phyloP scores from a whole-genome alignment of 2,888 invertebrate genomes.

The Dexiosoma caninum region DNA sequence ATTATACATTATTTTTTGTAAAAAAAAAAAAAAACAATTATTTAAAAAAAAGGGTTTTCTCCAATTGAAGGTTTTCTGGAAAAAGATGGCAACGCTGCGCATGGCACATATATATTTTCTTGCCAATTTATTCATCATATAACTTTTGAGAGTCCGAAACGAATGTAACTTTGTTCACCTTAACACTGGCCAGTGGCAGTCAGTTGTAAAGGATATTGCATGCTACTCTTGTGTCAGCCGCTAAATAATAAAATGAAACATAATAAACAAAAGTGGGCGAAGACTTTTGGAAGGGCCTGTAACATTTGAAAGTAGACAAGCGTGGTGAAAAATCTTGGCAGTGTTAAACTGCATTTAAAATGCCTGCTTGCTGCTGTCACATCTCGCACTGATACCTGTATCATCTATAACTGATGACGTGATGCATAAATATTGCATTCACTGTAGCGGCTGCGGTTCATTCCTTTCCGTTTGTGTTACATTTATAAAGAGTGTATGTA shows the following conservation, averaged over 20 bases:
- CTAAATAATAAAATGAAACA: slow-evolving; percentile 14
- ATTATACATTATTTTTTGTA: too few species aligned
- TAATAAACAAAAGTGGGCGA: slow-evolving; percentile 17
- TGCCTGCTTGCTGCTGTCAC: slow-evolving; percentile 60
- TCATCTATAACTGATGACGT: slow-evolving; percentile 55
- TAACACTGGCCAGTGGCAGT: neutral
- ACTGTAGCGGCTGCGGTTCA: slow-evolving; percentile 6
- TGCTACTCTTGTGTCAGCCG: slow-evolving; percentile 49
- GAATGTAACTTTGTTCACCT: neutral
- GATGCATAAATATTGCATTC: slow-evolving; percentile 32
- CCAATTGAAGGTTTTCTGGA: too few species aligned
- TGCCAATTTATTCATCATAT: slow-evolving; percentile 64
- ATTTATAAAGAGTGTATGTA: too few species aligned
- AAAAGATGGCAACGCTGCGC: slow-evolving; percentile 23
- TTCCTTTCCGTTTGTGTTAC: neutral
- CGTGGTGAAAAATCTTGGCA: slow-evolving; percentile 45
- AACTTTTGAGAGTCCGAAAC: slow-evolving; percentile 47
- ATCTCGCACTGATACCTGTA: slow-evolving; percentile 61
- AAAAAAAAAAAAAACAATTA: too few species aligned
- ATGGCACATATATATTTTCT: slow-evolving; percentile 59
- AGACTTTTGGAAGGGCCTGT: neutral
- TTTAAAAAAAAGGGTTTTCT: too few species aligned
- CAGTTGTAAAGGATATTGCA: slow-evolving; percentile 50
- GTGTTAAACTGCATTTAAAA: slow-evolving; percentile 47
- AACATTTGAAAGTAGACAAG: slow-evolving; percentile 43